A percentile compares a stretch with the other conserved stretches of the same genome.
Conservation (phyloP, 2,797 vertebrate genomes). For the Micromesistius poutassou region DNA sequence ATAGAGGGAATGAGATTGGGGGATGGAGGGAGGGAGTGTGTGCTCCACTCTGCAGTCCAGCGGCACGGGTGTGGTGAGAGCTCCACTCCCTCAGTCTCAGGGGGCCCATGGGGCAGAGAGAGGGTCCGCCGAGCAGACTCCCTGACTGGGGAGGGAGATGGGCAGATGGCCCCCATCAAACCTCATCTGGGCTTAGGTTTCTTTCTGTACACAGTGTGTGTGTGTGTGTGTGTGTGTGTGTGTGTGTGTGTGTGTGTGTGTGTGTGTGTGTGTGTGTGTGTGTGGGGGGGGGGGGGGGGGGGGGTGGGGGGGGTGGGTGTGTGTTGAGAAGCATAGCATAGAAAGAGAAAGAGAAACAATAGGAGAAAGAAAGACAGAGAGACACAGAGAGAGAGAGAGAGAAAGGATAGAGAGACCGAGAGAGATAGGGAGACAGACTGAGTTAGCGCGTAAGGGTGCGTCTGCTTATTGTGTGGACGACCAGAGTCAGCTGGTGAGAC, state of each 20-base stretch:
- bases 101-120: neutral
- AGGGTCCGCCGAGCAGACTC: neutral
- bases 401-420: neutral
- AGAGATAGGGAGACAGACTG: neutral
- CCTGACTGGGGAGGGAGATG: conserved; percentile 12
- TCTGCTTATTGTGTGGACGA: conserved; percentile 14
- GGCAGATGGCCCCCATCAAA: conserved; percentile 16
- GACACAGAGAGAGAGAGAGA: neutral
- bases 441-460: neutral
- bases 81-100: neutral
- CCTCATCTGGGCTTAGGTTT: neutral
- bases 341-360: neutral
- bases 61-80: neutral
- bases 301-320: conserved; percentile 4
- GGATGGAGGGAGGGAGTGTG: neutral
- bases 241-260: conserved; percentile 14
- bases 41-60: neutral
- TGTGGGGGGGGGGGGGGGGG: conserved; percentile 9
- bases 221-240: conserved; percentile 10
- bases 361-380: neutral
- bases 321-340: neutral
- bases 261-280: neutral
- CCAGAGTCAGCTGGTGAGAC: conserved; percentile 21
- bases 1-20: neutral
- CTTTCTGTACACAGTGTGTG: neutral